phyloP scores from a whole-genome alignment of 2,888 invertebrate species.

The Pocota personata region DNA sequence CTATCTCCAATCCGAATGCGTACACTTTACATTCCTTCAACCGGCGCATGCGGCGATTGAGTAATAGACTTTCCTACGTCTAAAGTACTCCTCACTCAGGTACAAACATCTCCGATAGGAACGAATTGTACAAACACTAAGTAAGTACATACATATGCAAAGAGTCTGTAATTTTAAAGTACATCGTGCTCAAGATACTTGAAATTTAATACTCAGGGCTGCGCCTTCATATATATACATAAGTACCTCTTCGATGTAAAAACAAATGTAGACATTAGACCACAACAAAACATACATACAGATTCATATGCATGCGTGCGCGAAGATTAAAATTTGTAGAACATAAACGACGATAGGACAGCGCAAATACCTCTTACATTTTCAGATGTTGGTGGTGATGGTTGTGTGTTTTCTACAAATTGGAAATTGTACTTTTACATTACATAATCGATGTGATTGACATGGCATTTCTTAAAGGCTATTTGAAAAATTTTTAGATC shows the following conservation, averaged over 20 bases:
- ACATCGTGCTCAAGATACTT: constrained; percentile 62
- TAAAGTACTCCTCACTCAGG: constrained; percentile 14
- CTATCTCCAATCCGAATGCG: constrained; percentile 36
- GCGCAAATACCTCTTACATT: constrained; percentile 35
- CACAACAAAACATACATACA: constrained; percentile 59
- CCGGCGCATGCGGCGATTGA: constrained; percentile 30
- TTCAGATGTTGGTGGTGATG: constrained; percentile 17
- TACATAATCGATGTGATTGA: constrained; percentile 50
- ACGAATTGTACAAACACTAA: constrained; percentile 51
- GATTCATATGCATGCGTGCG: constrained; percentile 52
- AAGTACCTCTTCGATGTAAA: constrained; percentile 42
- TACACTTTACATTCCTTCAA: constrained; percentile 30
- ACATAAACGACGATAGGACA: constrained; percentile 55
- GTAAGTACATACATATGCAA: constrained; percentile 55
- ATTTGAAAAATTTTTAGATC: background rate
- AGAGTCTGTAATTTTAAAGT: constrained; percentile 67
- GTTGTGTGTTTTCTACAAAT: constrained; percentile 58
- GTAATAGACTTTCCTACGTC: constrained; percentile 26
- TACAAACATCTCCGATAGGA: constrained; percentile 5
- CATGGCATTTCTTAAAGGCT: constrained; percentile 40
- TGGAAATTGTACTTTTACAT: constrained; percentile 49
- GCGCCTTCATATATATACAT: constrained; percentile 30
- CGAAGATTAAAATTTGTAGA: constrained; percentile 67
- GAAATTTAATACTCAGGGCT: constrained; percentile 67
- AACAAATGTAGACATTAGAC: constrained; percentile 72